A percentile compares a stretch with the other conserved stretches of the same genome.
Evolutionary conservation across 2,888 invertebrate genomes (phyloP).

Genomic region (Boloria selene): DNA sequence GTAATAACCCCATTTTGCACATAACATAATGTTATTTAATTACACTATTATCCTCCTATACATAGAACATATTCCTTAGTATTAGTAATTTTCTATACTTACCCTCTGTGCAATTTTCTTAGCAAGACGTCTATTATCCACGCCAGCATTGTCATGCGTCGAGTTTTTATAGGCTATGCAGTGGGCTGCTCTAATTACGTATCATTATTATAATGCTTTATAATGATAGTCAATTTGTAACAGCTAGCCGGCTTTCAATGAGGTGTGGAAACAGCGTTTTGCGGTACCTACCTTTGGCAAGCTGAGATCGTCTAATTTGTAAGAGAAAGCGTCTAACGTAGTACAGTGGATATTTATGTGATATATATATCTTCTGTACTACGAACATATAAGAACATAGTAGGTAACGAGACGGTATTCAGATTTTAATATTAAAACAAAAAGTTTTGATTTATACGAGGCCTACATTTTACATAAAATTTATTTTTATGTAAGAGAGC

Average conservation of each 20-base stretch:
- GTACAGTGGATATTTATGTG: too few relatives aligned
- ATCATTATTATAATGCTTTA: slow-evolving; percentile 74
- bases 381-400: too few relatives aligned
- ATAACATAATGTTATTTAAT: too few relatives aligned
- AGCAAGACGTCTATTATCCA: slow-evolving; percentile 21
- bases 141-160: slow-evolving; percentile 30
- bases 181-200: slow-evolving; percentile 71
- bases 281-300: slow-evolving; percentile 51
- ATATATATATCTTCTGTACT: too few relatives aligned
- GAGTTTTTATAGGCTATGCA: slow-evolving; percentile 55
- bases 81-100: not conserved
- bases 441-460: too few relatives aligned
- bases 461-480: not conserved
- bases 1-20: too few relatives aligned
- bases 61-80: not conserved
- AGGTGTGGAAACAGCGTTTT: slow-evolving; percentile 78
- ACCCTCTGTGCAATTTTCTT: slow-evolving; percentile 14
- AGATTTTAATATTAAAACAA: too few relatives aligned
- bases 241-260: slow-evolving; percentile 68
- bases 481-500: not conserved
- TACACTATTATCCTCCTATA: too few relatives aligned
- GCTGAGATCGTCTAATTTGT: slow-evolving; percentile 10
- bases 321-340: slow-evolving; percentile 4
- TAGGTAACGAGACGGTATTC: too few relatives aligned
- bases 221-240: slow-evolving; percentile 77